phyloP scores from a whole-genome alignment of 2,797 vertebrate species.

The Sarcoramphus papa region DNA sequence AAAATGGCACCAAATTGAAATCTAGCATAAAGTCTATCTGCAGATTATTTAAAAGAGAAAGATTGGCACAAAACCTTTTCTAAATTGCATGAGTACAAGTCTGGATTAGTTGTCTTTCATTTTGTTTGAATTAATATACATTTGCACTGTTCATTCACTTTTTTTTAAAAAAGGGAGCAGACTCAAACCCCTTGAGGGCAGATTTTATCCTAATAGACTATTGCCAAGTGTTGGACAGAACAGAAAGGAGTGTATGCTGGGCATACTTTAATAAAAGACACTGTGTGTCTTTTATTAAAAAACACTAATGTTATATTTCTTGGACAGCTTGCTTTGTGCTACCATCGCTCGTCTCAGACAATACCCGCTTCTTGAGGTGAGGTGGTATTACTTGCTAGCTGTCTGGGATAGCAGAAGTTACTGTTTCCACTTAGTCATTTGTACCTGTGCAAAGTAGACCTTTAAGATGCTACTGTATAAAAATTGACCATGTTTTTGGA shows the following conservation, averaged over 20 bases:
- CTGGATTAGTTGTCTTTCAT: constrained; percentile 46
- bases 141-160: constrained; percentile 1
- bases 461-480: not conserved
- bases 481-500: not conserved
- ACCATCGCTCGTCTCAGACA: not conserved
- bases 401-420: not conserved
- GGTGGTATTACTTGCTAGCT: not conserved
- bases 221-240: not conserved
- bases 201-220: constrained; percentile 16
- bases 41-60: constrained; percentile 27
- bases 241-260: not conserved
- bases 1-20: constrained; percentile 8
- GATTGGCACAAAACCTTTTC: not conserved
- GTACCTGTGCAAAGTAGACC: not conserved
- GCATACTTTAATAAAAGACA: too few relatives aligned
- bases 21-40: not conserved
- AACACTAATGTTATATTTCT: not conserved
- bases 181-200: constrained; percentile 6
- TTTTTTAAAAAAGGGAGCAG: not conserved
- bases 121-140: constrained; percentile 4
- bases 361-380: not conserved
- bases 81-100: constrained; percentile 29
- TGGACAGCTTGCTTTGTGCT: not conserved
- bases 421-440: not conserved
- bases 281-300: not conserved